Conservation (phyloP, 2,888 invertebrate genomes). For the Deilephila porcellus region DNA sequence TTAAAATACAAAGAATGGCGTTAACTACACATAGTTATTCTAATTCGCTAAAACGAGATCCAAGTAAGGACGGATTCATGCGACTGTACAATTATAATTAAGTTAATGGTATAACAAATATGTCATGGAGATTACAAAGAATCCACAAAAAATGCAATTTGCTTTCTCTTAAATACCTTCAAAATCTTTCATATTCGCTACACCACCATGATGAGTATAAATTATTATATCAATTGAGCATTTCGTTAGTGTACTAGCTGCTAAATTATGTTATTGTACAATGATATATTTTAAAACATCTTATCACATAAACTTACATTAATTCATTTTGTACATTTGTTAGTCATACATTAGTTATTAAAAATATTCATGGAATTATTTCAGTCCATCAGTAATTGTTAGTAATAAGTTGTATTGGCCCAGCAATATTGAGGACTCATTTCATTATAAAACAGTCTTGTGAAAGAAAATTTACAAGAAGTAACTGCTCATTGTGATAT, state of each 20-base stretch:
- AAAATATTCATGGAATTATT: background rate
- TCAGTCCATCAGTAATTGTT: background rate
- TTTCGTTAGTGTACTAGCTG: slow-evolving; percentile 14
- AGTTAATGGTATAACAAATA: background rate
- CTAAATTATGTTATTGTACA: slow-evolving; percentile 11
- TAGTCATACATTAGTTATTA: background rate
- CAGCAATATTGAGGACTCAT: too few relatives aligned
- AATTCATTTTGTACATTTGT: slow-evolving; percentile 6
- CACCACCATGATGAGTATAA: background rate
- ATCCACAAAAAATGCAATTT: too few relatives aligned
- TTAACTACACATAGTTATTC: slow-evolving; percentile 32
- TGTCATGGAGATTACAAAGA: too few relatives aligned
- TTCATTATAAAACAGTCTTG: too few relatives aligned
- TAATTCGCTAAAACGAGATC: slow-evolving; percentile 41
- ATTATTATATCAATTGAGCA: slow-evolving; percentile 28
- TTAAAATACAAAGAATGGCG: slow-evolving; percentile 42
- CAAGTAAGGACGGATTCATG: slow-evolving; percentile 50
- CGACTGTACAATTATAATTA: slow-evolving; percentile 13
- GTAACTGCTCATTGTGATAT: too few relatives aligned
- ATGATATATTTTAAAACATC: background rate
- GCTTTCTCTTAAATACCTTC: too few relatives aligned
- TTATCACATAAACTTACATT: background rate
- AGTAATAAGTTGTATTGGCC: background rate
- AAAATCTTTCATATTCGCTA: background rate
- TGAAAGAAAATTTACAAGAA: too few relatives aligned